A percentile compares a stretch with the other conserved stretches of the same genome.
Conservation (phyloP, 2,797 vertebrate species). For the Momotus momota region DNA sequence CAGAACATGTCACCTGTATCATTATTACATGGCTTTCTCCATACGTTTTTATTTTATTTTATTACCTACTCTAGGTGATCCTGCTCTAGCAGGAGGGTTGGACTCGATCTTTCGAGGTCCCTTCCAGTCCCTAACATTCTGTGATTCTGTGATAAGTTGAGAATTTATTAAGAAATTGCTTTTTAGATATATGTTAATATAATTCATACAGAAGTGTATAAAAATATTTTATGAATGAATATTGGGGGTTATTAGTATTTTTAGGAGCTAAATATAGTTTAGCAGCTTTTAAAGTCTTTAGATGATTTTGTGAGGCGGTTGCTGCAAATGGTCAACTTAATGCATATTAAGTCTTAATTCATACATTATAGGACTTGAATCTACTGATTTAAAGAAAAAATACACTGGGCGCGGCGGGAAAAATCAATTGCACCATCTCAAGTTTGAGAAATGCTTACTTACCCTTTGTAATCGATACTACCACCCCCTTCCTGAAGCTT, state of each 20-base stretch:
- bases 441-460: not conserved
- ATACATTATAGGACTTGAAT: not conserved
- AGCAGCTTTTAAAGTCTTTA: not conserved
- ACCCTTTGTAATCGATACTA: not conserved
- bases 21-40: not conserved
- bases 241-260: not conserved
- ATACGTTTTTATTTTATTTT: not conserved
- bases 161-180: not conserved
- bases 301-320: not conserved
- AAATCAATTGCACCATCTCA: not conserved
- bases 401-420: fast-evolving
- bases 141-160: too few relatives aligned
- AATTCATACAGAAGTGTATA: not conserved
- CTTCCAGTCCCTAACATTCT: too few relatives aligned
- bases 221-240: not conserved
- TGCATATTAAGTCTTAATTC: not conserved
- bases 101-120: too few relatives aligned
- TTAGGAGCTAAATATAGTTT: not conserved
- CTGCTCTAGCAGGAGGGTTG: too few relatives aligned
- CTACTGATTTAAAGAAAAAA: not conserved
- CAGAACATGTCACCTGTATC: not conserved
- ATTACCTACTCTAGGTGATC: not conserved
- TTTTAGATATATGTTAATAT: not conserved
- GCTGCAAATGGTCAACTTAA: not conserved
- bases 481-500: not conserved